These are phyloP conservation scores for Tragelaphus imberbis DNA, from an alignment of 2,113 vertebrate genomes.

Conservation along the genomic window DNA sequence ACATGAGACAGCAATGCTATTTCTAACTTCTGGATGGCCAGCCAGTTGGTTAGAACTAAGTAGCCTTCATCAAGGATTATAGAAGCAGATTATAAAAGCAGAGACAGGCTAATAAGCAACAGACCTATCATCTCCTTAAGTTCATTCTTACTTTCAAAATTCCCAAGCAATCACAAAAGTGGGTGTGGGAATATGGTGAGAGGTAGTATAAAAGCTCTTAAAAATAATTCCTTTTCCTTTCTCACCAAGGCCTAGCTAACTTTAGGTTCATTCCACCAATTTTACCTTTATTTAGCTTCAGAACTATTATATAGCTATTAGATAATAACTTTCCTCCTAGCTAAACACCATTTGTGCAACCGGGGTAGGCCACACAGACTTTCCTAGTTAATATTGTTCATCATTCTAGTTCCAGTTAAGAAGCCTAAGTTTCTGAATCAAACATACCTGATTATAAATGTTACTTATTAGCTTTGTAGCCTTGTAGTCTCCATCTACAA, in stretches of 20 bases:
- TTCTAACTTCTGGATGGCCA: not conserved
- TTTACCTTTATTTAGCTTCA: not conserved
- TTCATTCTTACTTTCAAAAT: not conserved
- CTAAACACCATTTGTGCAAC: not conserved
- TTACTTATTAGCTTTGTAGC: not conserved
- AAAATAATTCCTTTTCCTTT: not conserved
- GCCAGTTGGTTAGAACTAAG: not conserved
- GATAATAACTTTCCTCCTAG: not conserved
- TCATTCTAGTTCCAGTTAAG: not conserved
- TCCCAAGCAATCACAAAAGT: not conserved
- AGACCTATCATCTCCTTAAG: not conserved
- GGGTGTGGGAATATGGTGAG: not conserved
- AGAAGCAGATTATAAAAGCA: not conserved
- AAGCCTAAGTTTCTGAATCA: not conserved
- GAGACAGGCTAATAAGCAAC: not conserved
- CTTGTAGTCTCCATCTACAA: not conserved
- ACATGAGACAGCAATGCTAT: not conserved
- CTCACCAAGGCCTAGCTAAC: not conserved
- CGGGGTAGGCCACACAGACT: not conserved
- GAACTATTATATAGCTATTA: not conserved
- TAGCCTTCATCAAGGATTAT: not conserved
- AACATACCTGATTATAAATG: not conserved
- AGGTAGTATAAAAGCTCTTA: not conserved
- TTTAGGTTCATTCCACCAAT: not conserved
- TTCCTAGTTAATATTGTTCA: not conserved